A percentile compares a stretch with the other conserved stretches of the same genome.
Evolutionary conservation across 2,113 vertebrate genomes (phyloP).

Genomic region (Mobula hypostoma): DNA sequence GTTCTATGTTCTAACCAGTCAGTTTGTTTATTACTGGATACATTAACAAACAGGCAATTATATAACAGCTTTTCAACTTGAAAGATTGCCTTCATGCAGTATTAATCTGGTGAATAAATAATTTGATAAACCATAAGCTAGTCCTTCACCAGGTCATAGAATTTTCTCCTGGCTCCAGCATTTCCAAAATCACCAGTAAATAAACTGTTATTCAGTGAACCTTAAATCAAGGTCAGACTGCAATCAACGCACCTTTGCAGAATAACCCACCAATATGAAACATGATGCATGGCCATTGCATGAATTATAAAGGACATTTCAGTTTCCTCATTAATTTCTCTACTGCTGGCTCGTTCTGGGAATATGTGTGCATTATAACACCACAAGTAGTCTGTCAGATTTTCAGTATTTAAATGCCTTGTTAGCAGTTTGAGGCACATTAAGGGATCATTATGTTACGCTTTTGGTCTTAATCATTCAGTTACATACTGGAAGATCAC

Average conservation of each 20-base stretch:
- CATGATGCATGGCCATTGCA: background rate
- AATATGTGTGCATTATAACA: background rate
- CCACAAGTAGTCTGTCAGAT: background rate
- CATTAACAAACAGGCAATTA: background rate
- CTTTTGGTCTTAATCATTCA: background rate
- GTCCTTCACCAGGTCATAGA: background rate
- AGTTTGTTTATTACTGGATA: background rate
- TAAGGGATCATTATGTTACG: constrained; percentile 13
- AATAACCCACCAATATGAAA: background rate
- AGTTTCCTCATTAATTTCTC: background rate
- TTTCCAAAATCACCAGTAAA: background rate
- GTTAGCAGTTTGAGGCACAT: background rate
- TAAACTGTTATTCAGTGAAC: background rate
- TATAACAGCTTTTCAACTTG: background rate
- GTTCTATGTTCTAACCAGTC: background rate
- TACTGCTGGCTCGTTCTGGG: background rate
- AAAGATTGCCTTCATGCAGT: background rate
- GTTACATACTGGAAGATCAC: background rate
- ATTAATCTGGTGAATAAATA: background rate
- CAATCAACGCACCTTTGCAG: background rate
- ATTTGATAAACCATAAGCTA: background rate
- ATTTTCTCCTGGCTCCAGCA: background rate
- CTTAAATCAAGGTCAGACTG: background rate
- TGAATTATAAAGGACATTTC: background rate
- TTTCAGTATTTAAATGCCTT: background rate